Base-by-base conservation (phyloP, 2,888 invertebrate genomes). In the Platynereis dumerilii region DNA sequence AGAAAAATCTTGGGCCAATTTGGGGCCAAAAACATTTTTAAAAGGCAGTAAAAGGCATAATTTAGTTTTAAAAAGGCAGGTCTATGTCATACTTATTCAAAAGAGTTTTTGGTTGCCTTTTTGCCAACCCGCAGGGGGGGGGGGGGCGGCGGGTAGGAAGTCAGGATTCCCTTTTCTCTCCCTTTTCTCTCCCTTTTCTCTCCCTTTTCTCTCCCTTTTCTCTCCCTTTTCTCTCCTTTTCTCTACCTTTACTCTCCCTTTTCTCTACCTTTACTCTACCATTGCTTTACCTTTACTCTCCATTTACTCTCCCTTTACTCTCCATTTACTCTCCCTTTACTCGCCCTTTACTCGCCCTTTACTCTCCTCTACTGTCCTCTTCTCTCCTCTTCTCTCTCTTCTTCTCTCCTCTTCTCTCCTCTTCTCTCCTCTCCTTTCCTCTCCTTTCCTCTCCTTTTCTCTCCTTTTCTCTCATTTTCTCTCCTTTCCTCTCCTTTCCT, bases 301-400 rank as follows among this genome's bases (percentile, higher is more conserved):
- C 44, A 42, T 42, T 42, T 42, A n/a, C 44, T 42, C 44, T 17
- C 44, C n/a, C n/a, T n/a, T n/a, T n/a, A n/a, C n/a, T n/a, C n/a
- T n/a, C n/a, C n/a, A n/a, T n/a, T n/a, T n/a, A 15, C 44, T 17
- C 44, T 17, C 44, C 44, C 12, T 42, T 42, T 17, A 15, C 44
- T 42, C 44, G 12, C 44, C 17, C 44, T 17, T 15, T 12, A 15
- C 17, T 17, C 44, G 12, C 12, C 12, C 17, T 42, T 17, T 42
- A 15, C 17, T 17, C 44, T 42, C 44, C 44, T 17, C 12, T 17
- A 15, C 12, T 17, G 12, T 12, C 17, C 44, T 17, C 44, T 17
- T 15, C 17, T 42, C 44, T 42, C 12, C 17, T 17, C 44, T 17
- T 42, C 44, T 15, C 12, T 12, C 12, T 42, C 44, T 17, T 17